Conservation (phyloP, 2,113 vertebrate species). For the Blennius ocellaris region DNA sequence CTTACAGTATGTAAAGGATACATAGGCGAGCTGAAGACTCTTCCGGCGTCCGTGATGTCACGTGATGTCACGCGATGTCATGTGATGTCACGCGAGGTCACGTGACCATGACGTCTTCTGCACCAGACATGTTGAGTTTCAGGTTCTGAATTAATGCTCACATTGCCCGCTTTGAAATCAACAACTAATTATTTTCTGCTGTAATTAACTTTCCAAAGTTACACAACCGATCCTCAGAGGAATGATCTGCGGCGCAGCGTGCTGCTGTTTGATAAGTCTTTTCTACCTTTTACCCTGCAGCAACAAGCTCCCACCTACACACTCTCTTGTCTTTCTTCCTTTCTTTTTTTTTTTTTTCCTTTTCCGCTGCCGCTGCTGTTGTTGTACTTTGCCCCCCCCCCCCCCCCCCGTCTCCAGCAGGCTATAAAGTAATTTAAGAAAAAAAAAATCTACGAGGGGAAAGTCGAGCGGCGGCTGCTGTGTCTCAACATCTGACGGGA, state of each 20-base stretch:
- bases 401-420: neutral
- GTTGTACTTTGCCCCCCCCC: slow-evolving; percentile 13
- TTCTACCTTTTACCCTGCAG: neutral
- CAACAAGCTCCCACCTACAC: neutral
- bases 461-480: neutral
- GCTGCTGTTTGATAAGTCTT: neutral
- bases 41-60: too few species aligned
- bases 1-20: too few species aligned
- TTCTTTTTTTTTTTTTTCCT: neutral
- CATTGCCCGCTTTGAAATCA: neutral
- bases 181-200: neutral
- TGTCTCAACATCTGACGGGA: slow-evolving; percentile 9
- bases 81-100: too few species aligned
- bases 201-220: slow-evolving; percentile 3
- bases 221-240: neutral
- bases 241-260: neutral
- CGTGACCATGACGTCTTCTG: too few species aligned
- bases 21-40: too few species aligned
- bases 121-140: too few species aligned
- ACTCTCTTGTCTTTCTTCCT: neutral
- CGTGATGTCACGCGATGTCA: too few species aligned
- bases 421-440: slow-evolving; percentile 4
- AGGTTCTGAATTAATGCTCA: neutral
- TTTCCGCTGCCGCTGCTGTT: neutral
- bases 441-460: neutral